Evolutionary conservation across 2,797 vertebrate species (phyloP).

Genomic region (Cuniculus paca): DNA sequence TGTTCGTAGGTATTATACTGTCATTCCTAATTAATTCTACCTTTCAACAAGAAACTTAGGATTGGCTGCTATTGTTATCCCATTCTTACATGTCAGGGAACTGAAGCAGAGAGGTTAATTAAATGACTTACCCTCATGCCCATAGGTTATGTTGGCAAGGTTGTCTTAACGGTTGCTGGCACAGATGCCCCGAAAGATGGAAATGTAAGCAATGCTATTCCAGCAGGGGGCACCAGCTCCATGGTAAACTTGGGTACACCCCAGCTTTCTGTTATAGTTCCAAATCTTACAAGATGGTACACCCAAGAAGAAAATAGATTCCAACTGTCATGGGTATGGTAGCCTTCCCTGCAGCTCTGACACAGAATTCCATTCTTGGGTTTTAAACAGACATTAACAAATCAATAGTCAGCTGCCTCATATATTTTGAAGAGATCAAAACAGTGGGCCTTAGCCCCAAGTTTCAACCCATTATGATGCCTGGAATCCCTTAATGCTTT

Average conservation of each 20-base stretch:
- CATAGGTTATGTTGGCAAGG: constrained; percentile 59
- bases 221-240: constrained; percentile 83
- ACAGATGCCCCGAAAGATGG: constrained; percentile 54
- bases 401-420: neutral
- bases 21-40: constrained; percentile 80
- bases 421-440: constrained; percentile 38
- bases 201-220: constrained; percentile 57
- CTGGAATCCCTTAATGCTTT: neutral
- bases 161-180: constrained; percentile 65
- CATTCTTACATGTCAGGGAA: constrained; percentile 56
- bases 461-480: neutral
- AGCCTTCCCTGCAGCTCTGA: neutral
- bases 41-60: constrained; percentile 75
- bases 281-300: constrained; percentile 75
- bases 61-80: constrained; percentile 68
- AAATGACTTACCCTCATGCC: constrained; percentile 64
- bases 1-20: constrained; percentile 66
- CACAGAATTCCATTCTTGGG: neutral
- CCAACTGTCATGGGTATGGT: neutral
- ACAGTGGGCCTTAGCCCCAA: neutral
- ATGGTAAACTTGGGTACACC: constrained; percentile 67
- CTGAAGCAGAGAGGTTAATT: constrained; percentile 73
- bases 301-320: constrained; percentile 46
- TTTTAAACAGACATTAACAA: constrained; percentile 3
- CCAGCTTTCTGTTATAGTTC: neutral